These are phyloP conservation scores for Heterotilapia buettikoferi DNA, from an alignment of 2,113 vertebrate genomes.

Conservation along the genomic window DNA sequence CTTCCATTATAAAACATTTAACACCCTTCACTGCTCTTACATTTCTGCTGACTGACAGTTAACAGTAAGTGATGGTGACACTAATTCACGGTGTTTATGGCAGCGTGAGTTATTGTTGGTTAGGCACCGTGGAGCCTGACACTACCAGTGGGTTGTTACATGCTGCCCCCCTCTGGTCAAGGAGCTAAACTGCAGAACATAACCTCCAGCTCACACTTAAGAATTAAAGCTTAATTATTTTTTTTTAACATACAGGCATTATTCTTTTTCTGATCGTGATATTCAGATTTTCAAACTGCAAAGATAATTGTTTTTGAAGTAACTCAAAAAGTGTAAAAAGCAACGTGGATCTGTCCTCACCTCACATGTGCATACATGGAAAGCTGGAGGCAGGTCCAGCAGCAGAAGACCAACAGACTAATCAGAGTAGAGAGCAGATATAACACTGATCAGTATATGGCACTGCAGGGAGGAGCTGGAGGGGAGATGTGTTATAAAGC, in stretches of 20 bases:
- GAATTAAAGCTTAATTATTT: neutral
- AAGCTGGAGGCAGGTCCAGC: neutral
- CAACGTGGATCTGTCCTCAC: neutral
- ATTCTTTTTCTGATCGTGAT: fast-evolving
- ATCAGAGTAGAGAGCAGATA: neutral
- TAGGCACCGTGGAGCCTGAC: neutral
- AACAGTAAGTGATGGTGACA: neutral
- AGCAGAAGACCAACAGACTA: neutral
- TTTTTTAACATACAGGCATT: neutral
- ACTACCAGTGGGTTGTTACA: neutral
- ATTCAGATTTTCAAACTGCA: neutral
- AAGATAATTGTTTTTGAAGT: neutral
- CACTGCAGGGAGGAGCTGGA: neutral
- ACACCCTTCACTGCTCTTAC: neutral
- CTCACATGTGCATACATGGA: neutral
- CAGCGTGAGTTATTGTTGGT: neutral
- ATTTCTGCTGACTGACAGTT: neutral
- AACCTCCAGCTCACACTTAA: fast-evolving
- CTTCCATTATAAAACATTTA: neutral
- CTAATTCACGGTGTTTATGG: neutral
- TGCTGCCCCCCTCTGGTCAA: conserved; percentile 41
- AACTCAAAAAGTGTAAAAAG: neutral
- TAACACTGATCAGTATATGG: neutral
- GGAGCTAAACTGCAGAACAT: neutral
- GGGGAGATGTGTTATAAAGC: neutral